Base-by-base conservation (phyloP, 1,140 invertebrate genomes). In the Drosophila teissieri region DNA sequence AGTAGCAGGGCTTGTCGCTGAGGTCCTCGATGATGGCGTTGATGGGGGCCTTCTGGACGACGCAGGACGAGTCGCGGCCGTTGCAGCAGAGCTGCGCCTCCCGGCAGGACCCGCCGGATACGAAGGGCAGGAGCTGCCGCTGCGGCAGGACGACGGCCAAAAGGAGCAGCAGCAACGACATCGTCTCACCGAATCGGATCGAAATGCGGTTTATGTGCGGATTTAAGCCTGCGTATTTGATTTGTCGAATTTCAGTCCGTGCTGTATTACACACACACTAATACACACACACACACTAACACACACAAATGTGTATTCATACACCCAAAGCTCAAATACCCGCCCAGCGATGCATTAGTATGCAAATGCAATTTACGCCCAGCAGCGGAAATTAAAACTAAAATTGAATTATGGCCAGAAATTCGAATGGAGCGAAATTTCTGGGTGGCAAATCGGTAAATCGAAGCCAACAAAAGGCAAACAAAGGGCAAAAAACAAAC, bases 1-100 rank as follows among this genome's bases (percentile, higher is more conserved):
- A 97, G 88, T 97, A 97, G 91, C 97, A 97, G 1, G 96, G 96
- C 83, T 97, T 96, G 81, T 97, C 96, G 69, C 94, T 95, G 51
- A 96, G 92, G 75, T 96, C 95, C 89, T 97, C 96, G 69, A 97
- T 95, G 77, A 97, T 96, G 15, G 96, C 95, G 90, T 97, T 97
- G 42, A 96, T 94, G 2, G 96, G 96, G 0, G 95, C 95, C 77
- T 96, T 96, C 91, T 97, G 96, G 3, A 97, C 96, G 11, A 97
- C 96, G 92, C 97, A 97, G n/a, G 96, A 96, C 42, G 96, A 96
- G 85, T 97, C 96, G 37, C 96, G 93, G 6, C 96, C 96, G 2
- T 95, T 94, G 92, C 96, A 97, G 82, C 96, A 97, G 8, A 97
- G 93, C 81, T 96, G 96, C 0, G 95, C 94, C 73, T 96, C 95